These are phyloP conservation scores for Colletes collaris DNA, from an alignment of 2,888 invertebrate species.

Conservation along the genomic window DNA sequence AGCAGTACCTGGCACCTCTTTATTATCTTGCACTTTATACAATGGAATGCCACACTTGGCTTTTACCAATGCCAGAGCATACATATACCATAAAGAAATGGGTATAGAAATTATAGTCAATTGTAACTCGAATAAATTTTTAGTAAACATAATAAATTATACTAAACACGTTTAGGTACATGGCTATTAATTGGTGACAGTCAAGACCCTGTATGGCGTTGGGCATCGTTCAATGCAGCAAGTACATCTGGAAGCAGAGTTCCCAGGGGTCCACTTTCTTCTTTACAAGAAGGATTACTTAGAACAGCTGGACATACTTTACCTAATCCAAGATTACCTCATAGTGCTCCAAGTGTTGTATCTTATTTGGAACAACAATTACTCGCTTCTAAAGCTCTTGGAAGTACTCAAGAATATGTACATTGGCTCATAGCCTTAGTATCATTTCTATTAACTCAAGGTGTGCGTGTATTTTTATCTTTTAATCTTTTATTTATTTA, in stretches of 20 bases:
- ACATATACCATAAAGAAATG: conserved; percentile 91
- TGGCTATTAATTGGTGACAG: conserved; percentile 85
- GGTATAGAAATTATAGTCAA: conserved; percentile 84
- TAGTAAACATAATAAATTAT: not conserved
- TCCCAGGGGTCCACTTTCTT: conserved; percentile 80
- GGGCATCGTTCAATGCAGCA: conserved; percentile 80
- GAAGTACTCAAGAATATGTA: conserved; percentile 89
- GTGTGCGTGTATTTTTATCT: conserved; percentile 55
- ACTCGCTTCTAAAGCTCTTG: conserved; percentile 87
- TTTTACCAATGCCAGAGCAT: conserved; percentile 93
- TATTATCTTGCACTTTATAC: conserved; percentile 82
- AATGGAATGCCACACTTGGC: conserved; percentile 92
- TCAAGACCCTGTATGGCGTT: conserved; percentile 83
- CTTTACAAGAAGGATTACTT: conserved; percentile 80
- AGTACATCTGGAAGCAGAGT: conserved; percentile 76
- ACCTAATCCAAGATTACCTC: conserved; percentile 77
- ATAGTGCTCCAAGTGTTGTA: conserved; percentile 78
- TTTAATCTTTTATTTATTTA: not conserved
- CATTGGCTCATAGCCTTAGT: conserved; percentile 89
- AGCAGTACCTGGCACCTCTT: conserved; percentile 77
- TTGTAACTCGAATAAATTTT: not conserved
- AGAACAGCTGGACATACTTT: conserved; percentile 76
- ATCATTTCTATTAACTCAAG: conserved; percentile 84
- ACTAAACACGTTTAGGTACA: conserved; percentile 70
- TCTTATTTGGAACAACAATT: conserved; percentile 89